Evolutionary conservation across 1,140 invertebrate species (phyloP).

Genomic region (Caerostris extrusa): DNA sequence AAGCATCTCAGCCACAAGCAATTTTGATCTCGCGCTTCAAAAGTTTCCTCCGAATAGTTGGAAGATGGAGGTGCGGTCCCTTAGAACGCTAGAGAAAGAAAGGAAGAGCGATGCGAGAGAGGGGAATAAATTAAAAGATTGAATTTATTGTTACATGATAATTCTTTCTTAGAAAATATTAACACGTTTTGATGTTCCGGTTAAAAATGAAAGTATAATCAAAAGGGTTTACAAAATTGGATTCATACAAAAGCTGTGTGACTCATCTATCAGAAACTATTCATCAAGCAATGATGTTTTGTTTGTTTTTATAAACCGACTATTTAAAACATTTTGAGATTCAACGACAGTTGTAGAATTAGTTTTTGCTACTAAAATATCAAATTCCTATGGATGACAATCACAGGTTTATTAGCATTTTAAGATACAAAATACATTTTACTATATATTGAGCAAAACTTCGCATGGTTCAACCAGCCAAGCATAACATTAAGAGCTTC

Average conservation of each 20-base stretch:
- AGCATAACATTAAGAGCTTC: background rate
- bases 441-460: background rate
- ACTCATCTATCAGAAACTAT: background rate
- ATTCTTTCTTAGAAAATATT: background rate
- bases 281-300: background rate
- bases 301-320: background rate
- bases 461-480: background rate
- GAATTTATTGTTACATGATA: background rate
- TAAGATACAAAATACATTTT: background rate
- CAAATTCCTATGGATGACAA: background rate
- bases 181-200: background rate
- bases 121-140: background rate
- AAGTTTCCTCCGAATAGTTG: background rate
- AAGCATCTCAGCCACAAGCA: no score
- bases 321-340: background rate
- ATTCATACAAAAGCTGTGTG: background rate
- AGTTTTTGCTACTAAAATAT: background rate
- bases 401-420: background rate
- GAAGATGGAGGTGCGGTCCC: constrained; percentile 27
- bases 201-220: background rate
- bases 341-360: background rate
- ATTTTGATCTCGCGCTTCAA: background rate
- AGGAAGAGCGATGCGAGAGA: background rate
- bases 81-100: background rate
- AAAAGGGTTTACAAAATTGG: background rate